phyloP scores from a whole-genome alignment of 2,797 vertebrate species.

The Nannoperca australis region DNA sequence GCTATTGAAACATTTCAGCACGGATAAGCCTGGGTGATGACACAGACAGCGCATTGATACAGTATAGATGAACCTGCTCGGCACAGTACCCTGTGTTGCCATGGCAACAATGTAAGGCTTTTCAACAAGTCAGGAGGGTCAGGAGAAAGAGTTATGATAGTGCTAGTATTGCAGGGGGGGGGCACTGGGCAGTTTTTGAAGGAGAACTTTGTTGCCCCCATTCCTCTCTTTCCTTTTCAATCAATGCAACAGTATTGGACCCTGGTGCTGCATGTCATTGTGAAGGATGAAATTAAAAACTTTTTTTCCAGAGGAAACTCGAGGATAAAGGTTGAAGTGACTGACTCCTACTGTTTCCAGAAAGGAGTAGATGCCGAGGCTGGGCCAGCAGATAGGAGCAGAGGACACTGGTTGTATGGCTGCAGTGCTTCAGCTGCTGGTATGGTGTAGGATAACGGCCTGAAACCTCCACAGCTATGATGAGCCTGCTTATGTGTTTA shows the following conservation, averaged over 20 bases:
- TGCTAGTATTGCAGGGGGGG: constrained; percentile 14
- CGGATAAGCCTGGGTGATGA: constrained; percentile 71
- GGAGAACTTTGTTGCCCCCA: constrained; percentile 66
- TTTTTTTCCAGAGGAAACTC: constrained; percentile 24
- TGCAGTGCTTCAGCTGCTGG: constrained; percentile 39
- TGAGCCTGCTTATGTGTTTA: constrained; percentile 48
- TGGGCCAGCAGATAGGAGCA: constrained; percentile 12
- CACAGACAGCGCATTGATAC: constrained; percentile 68
- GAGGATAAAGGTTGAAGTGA: constrained; percentile 47
- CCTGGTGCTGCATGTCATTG: constrained; percentile 34
- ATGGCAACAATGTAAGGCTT: constrained; percentile 70
- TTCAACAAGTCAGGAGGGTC: constrained; percentile 68
- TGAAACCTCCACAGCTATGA: constrained; percentile 29
- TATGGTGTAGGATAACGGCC: constrained; percentile 37
- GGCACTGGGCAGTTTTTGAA: constrained; percentile 51
- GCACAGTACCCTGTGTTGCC: constrained; percentile 62
- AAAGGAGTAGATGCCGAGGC: constrained; percentile 23
- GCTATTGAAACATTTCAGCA: constrained; percentile 71
- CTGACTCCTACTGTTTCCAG: constrained; percentile 40
- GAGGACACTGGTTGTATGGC: constrained; percentile 28
- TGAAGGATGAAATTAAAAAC: constrained; percentile 56
- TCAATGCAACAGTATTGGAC: constrained; percentile 47
- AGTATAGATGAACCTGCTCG: constrained; percentile 73
- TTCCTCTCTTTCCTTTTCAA: constrained; percentile 53
- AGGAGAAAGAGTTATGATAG: constrained; percentile 61